Evolutionary conservation across 2,888 invertebrate species (phyloP), one percentile per base, ranked within the genome.

Genomic region (Amphiduros pacificus): DNA sequence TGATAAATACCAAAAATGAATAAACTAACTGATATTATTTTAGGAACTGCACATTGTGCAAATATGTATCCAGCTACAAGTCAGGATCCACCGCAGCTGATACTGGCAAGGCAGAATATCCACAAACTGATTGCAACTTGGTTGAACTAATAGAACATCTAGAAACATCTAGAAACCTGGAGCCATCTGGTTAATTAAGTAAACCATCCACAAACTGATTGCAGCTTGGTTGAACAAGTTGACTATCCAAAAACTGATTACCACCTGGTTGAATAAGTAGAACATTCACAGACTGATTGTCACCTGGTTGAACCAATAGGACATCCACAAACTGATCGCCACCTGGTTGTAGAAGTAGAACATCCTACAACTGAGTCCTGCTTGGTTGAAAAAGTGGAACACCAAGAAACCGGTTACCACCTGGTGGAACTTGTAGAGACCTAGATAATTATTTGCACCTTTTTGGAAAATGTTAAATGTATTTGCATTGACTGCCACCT

Each of bases 11-110:
- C n/a, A n/a, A n/a, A n/a, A n/a, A 9, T 32, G 5, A 32, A 24
- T 36, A 26, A 6, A 5, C 41, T 41, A 4, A 41, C 55, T 55
- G 9, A 17, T n/a, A 26, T 40, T 27, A 14, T 48, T 63, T 55
- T 56, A 63, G 93, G 93, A 44, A 93, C 94, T n/a, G 94, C 94
- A 5, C 94, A 95, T 80, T 95, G 94, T 82, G 94, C 94, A 0
- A 91, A 94, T 78, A 92, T 94, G 92, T 94, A 94, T 79, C 93
- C 94, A 29, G 83, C 88, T 5, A 84, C 87, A 6, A 83, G 85
- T 0, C 78, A 84, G 0, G 94, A 95, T 82, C 83, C 86, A 3
- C 87, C 88, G 0, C 86, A 88, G 60, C 83, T 94, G 63, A 85
- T 84, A 36, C 85, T 85, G 51, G 93, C 93, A 0, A 87, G 94